phyloP scores from a whole-genome alignment of 2,797 vertebrate genomes.

The Gobio occitaniae region DNA sequence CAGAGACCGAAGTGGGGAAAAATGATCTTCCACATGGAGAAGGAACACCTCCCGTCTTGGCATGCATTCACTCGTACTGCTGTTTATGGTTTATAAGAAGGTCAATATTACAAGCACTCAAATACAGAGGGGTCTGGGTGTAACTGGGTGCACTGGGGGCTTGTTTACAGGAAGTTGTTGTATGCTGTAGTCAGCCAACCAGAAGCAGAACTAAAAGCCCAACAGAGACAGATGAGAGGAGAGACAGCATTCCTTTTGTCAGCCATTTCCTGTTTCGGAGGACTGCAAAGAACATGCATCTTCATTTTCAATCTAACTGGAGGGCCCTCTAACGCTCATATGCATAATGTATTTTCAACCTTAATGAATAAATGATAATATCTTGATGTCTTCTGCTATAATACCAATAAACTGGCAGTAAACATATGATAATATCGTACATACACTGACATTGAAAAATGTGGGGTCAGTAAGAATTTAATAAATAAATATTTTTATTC shows the following conservation, averaged over 20 bases:
- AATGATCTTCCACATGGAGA: constrained; percentile 49
- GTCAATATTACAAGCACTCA: constrained; percentile 70
- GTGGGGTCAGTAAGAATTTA: background rate
- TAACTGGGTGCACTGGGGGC: constrained; percentile 49
- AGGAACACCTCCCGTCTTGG: constrained; percentile 32
- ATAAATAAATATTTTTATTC: background rate
- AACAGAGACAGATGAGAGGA: constrained; percentile 76
- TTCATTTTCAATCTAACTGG: constrained; percentile 67
- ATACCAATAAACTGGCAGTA: background rate
- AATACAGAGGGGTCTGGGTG: constrained; percentile 74
- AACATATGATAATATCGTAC: background rate
- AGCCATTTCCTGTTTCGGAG: constrained; percentile 82
- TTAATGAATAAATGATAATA: constrained; percentile 9
- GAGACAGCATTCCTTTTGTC: constrained; percentile 81
- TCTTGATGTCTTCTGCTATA: constrained; percentile 7
- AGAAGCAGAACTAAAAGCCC: constrained; percentile 67
- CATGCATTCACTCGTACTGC: constrained; percentile 18
- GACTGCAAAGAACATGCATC: constrained; percentile 64
- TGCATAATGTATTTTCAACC: background rate
- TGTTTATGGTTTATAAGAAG: constrained; percentile 68
- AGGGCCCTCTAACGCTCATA: constrained; percentile 53
- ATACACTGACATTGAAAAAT: background rate
- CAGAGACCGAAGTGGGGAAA: constrained; percentile 41
- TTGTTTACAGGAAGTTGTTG: constrained; percentile 85
- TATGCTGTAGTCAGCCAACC: constrained; percentile 74